Percentiles rank a stretch among this genome's conserved stretches.
These are phyloP conservation scores for Leucophenga varia DNA, from an alignment of 1,140 invertebrate species.

Conservation along the genomic window DNA sequence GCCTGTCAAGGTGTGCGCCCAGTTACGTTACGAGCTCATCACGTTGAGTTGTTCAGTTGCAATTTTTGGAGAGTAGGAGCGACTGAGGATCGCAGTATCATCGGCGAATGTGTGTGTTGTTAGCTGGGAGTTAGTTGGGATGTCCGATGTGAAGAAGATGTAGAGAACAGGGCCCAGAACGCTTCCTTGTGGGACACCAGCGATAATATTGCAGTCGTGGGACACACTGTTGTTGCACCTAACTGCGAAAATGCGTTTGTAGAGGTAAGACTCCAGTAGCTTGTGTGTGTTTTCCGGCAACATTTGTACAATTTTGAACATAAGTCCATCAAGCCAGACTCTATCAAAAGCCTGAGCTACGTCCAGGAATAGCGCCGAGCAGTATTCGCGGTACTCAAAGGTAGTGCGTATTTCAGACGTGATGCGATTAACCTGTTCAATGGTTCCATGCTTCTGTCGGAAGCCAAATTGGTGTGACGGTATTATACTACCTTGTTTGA, in stretches of 20 bases:
- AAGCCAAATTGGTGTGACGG: neutral
- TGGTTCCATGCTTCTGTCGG: conserved; percentile 1
- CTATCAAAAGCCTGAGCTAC: no score
- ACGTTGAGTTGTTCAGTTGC: no score
- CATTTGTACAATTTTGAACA: conserved; percentile 18
- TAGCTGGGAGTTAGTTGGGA: neutral
- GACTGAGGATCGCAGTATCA: conserved; percentile 26
- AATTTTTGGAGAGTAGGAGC: no score
- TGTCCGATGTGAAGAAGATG: conserved; percentile 20
- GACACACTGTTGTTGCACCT: conserved; percentile 20
- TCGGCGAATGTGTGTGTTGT: conserved; percentile 29
- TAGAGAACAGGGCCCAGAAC: conserved; percentile 28
- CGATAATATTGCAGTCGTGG: conserved; percentile 7
- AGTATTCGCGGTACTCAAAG: conserved; percentile 20
- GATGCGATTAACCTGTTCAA: conserved; percentile 2
- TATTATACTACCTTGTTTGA: neutral
- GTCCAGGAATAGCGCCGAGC: conserved; percentile 27
- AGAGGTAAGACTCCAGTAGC: conserved; percentile 30
- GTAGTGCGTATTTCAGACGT: conserved; percentile 9
- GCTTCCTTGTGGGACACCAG: conserved; percentile 35
- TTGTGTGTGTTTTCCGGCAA: conserved; percentile 12
- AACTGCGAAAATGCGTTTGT: conserved; percentile 24
- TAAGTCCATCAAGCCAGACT: conserved; percentile 28
- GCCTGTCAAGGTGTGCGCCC: no score
- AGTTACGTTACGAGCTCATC: no score